These are phyloP conservation scores for Bos javanicus DNA, from an alignment of 2,113 vertebrate species.

Conservation along the genomic window DNA sequence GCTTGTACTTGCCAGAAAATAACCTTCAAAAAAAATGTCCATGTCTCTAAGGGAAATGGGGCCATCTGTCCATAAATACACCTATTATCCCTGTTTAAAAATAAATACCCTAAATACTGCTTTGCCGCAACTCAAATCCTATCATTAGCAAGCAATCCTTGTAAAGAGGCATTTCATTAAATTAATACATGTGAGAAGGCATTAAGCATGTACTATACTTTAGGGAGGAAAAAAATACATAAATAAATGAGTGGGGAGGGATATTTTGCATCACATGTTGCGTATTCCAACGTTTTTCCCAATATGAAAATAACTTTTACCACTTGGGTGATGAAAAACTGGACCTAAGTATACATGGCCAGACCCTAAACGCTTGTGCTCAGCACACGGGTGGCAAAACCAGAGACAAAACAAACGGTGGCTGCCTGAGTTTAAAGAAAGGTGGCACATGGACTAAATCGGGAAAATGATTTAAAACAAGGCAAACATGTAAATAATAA, in stretches of 20 bases:
- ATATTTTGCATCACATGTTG: slow-evolving; percentile 60
- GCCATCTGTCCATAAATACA: slow-evolving; percentile 79
- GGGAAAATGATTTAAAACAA: slow-evolving; percentile 25
- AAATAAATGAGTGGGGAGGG: slow-evolving; percentile 51
- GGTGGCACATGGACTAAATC: neutral
- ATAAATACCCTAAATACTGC: slow-evolving; percentile 69
- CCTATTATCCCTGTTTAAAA: slow-evolving; percentile 68
- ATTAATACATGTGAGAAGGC: slow-evolving; percentile 64
- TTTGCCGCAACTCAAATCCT: slow-evolving; percentile 78
- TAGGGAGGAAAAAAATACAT: slow-evolving; percentile 63
- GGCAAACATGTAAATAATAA: slow-evolving; percentile 34
- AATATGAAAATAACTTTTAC: slow-evolving; percentile 58
- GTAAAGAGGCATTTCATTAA: slow-evolving; percentile 72
- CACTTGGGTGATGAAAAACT: slow-evolving; percentile 52
- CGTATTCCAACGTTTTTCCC: slow-evolving; percentile 30
- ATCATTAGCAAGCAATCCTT: slow-evolving; percentile 77
- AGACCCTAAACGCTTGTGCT: neutral
- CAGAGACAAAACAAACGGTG: neutral
- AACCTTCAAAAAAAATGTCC: slow-evolving; percentile 79
- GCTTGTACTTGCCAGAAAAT: slow-evolving; percentile 68
- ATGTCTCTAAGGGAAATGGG: slow-evolving; percentile 63
- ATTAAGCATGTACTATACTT: slow-evolving; percentile 46
- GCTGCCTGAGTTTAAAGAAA: neutral
- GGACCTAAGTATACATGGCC: slow-evolving; percentile 60
- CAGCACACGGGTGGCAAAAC: slow-evolving; percentile 11